Conservation (phyloP, 2,113 vertebrate species). For the Hippocampus comes region DNA sequence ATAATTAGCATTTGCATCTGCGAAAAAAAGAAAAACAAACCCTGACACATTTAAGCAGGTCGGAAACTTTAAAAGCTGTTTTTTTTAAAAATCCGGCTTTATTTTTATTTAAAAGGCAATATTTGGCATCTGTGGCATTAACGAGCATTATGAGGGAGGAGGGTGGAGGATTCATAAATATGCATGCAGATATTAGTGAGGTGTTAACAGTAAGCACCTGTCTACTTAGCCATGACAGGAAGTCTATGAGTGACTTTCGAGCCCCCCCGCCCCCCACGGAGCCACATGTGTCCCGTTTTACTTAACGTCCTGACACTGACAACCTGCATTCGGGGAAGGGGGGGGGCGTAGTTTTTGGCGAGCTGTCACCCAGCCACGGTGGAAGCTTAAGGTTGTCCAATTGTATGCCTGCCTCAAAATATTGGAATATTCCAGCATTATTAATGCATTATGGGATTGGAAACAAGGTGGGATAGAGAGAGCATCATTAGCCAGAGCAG, state of each 20-base stretch:
- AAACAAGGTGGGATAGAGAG: slow-evolving; percentile 28
- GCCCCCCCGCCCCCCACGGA: slow-evolving; percentile 70
- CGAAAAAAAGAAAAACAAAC: slow-evolving; percentile 56
- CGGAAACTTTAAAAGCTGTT: slow-evolving; percentile 82
- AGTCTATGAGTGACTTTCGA: slow-evolving; percentile 93
- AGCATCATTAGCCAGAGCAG: slow-evolving; percentile 60
- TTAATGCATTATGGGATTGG: slow-evolving; percentile 59
- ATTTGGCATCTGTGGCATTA: slow-evolving; percentile 95
- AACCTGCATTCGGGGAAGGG: slow-evolving; percentile 50
- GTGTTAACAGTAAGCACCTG: slow-evolving; percentile 96
- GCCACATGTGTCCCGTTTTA: slow-evolving; percentile 89
- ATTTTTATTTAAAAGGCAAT: slow-evolving; percentile 74
- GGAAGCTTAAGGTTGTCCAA: slow-evolving; percentile 65
- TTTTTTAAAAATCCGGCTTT: slow-evolving; percentile 82
- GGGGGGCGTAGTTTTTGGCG: slow-evolving; percentile 53
- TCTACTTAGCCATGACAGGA: slow-evolving; percentile 96
- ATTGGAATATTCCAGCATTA: slow-evolving; percentile 56
- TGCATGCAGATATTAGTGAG: slow-evolving; percentile 95
- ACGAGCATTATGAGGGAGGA: slow-evolving; percentile 87
- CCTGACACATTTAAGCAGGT: slow-evolving; percentile 78
- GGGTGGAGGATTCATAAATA: slow-evolving; percentile 84
- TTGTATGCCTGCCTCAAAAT: slow-evolving; percentile 32
- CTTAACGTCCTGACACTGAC: slow-evolving; percentile 81
- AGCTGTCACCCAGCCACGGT: slow-evolving; percentile 56
- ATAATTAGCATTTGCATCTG: neutral